These are phyloP conservation scores for Caenorhabditis brenneri DNA, from an alignment of 1,140 invertebrate species.

Conservation along the genomic window DNA sequence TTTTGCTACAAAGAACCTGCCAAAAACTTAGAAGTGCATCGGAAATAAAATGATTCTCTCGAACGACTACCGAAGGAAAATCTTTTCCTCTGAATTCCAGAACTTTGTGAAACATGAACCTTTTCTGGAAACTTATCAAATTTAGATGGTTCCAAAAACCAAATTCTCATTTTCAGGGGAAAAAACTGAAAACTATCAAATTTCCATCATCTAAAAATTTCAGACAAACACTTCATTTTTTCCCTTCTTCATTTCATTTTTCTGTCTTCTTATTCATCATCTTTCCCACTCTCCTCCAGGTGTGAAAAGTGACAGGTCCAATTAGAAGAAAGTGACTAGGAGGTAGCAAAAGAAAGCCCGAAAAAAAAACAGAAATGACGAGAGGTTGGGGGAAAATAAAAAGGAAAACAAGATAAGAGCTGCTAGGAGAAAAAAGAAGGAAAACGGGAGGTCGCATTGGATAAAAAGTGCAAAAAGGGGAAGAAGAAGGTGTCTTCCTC, in stretches of 20 bases:
- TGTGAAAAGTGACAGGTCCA: not conserved
- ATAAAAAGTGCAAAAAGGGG: not conserved
- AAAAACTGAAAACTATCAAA: not conserved
- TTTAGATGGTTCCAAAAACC: too few species aligned
- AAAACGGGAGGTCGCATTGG: not conserved
- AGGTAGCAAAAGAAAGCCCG: not conserved
- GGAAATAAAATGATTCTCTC: too few species aligned
- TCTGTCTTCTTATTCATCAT: not conserved
- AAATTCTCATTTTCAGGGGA: too few species aligned
- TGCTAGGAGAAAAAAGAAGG: not conserved
- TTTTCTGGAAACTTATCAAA: too few species aligned
- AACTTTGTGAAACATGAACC: too few species aligned
- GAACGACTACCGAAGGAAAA: too few species aligned
- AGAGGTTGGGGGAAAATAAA: too few species aligned
- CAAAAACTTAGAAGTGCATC: too few species aligned
- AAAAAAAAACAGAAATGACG: not conserved
- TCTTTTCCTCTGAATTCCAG: too few species aligned
- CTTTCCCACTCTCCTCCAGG: not conserved
- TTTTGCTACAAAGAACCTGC: too few species aligned
- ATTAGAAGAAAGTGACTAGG: not conserved
- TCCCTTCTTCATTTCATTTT: not conserved
- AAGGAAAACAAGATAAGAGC: not conserved
- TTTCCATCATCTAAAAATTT: not conserved
- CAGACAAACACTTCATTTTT: not conserved
- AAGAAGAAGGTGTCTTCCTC: not conserved